Base-by-base conservation (phyloP, 2,797 vertebrate species). In the Myotis daubentonii region DNA sequence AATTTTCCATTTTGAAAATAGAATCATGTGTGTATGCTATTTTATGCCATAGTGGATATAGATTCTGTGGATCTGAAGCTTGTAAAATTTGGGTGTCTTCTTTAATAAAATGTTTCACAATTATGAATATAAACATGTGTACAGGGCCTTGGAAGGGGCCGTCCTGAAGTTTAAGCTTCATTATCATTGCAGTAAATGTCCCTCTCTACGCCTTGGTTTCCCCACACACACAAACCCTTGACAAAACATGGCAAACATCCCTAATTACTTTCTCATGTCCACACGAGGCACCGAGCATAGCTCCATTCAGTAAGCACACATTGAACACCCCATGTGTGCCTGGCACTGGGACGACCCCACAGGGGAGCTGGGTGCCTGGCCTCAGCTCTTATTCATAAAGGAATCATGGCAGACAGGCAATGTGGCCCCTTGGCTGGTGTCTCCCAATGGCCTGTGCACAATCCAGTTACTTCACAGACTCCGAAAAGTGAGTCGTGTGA, bases 91-190 rank as follows among this genome's bases (percentile, higher is more conserved):
- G 44, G n/a, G 9, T 2, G 19, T 47, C 51, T 72, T 85, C 13
- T 62, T 88, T 65, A 91, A 92, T 85, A 74, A 91, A 94, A 44
- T 71, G 30, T 49, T 49, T 91, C 49, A 71, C 91, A 91, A 44
- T 91, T 44, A 68, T 72, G 36, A 71, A 12, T 57, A 38, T 19
- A 89, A 57, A 78, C 19, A 16, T 38, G 33, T 2, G 2, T 65
- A 19, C 22, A 53, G 23, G 12, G 33, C 30, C 75, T 70, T 47
- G 19, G 5, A 86, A 80, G 25, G 25, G 16, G 19, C 55, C 0
- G 0, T 30, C 30, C 20, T 28, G 0, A 71, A 75, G 53, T 49
- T 83, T 79, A 60, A 91, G 6, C 10, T 38, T 74, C 36, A 3
- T 70, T 53, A 44, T 30, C 16, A 11, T 91, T 30, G 12, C 36